Conservation (phyloP, 1,140 invertebrate species). For the Doryteuthis pealeii region DNA sequence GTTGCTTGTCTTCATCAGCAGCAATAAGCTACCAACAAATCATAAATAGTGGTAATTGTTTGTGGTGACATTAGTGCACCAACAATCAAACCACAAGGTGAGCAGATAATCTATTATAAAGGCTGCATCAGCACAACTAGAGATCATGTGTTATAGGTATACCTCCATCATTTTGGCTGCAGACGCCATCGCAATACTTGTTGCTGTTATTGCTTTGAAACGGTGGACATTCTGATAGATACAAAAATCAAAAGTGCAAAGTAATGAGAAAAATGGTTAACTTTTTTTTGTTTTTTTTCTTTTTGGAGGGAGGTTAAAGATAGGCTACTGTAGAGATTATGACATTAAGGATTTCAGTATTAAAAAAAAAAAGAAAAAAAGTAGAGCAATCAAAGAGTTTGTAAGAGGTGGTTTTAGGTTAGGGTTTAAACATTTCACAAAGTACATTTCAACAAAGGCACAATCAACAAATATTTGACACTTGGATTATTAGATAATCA, state of each 20-base stretch:
- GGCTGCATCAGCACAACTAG: conserved; percentile 6
- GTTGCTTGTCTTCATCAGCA: not conserved
- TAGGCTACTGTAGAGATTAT: too few relatives aligned
- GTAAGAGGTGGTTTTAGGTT: too few relatives aligned
- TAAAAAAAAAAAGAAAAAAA: too few relatives aligned
- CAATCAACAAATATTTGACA: too few relatives aligned
- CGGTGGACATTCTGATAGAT: not conserved
- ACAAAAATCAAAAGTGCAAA: conserved; percentile 1
- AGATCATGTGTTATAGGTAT: not conserved
- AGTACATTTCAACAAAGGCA: too few relatives aligned
- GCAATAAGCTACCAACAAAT: not conserved
- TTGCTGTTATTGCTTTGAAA: conserved; percentile 13
- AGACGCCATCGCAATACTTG: conserved; percentile 11
- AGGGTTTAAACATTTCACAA: too few relatives aligned
- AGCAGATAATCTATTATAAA: not conserved
- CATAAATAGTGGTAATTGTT: too few relatives aligned
- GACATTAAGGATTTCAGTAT: too few relatives aligned
- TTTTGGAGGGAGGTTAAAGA: too few relatives aligned
- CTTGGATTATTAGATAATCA: too few relatives aligned
- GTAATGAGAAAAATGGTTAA: not conserved
- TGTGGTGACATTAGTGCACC: not conserved
- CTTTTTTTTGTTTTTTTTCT: too few relatives aligned
- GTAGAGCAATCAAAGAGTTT: too few relatives aligned
- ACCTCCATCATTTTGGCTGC: conserved; percentile 12
- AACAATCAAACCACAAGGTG: not conserved